A percentile compares a stretch with the other conserved stretches of the same genome.
Conservation (phyloP, 2,113 vertebrate genomes). For the Plestiodon gilberti region DNA sequence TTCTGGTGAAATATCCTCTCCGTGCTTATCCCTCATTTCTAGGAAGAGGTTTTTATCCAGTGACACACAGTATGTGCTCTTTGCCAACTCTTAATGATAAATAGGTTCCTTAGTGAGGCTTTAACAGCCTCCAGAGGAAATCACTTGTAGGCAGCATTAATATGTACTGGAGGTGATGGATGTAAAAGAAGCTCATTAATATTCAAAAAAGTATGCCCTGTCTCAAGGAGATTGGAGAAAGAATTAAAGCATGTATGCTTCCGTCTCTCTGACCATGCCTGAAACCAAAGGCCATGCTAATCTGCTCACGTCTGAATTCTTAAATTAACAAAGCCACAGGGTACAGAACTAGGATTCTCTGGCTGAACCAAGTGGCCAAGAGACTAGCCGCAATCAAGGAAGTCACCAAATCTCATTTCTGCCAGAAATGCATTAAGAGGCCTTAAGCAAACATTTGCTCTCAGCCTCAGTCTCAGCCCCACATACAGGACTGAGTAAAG, state of each 20-base stretch:
- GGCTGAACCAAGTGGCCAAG: not conserved
- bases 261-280: not conserved
- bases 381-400: no score
- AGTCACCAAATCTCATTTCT: not conserved
- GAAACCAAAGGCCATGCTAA: not conserved
- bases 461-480: not conserved
- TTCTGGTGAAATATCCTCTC: conserved; percentile 43
- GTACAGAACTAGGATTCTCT: not conserved
- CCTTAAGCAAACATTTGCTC: not conserved
- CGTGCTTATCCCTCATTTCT: conserved; percentile 53
- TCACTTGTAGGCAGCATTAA: conserved; percentile 26
- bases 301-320: not conserved
- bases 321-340: not conserved
- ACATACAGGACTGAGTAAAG: not conserved
- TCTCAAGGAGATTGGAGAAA: not conserved
- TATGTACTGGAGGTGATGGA: conserved; percentile 2
- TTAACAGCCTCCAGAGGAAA: conserved; percentile 25
- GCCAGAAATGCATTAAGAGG: not conserved
- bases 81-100: conserved; percentile 13
- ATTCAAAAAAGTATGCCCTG: not conserved
- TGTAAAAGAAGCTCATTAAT: conserved; percentile 25
- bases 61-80: not conserved
- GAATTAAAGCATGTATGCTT: not conserved
- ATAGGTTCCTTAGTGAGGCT: conserved; percentile 17
- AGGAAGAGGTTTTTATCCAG: conserved; percentile 9